Conservation (phyloP, 2,888 invertebrate genomes). For the Monoplex corrugatus region DNA sequence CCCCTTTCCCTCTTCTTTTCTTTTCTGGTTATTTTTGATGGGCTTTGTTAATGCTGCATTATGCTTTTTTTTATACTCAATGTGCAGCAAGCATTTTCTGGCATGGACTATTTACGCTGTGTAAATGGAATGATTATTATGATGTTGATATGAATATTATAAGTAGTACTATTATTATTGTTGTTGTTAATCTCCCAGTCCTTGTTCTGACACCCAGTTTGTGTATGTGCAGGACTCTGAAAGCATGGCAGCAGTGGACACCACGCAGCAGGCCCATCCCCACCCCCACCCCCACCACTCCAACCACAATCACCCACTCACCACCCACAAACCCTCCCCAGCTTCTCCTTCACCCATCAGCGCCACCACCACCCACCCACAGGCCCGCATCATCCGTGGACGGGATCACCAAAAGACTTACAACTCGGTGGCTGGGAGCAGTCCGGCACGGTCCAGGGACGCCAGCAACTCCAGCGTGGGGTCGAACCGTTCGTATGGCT, state of each 20-base stretch:
- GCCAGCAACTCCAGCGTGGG: conserved; percentile 74
- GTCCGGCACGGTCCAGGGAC: conserved; percentile 67
- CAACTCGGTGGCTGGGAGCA: conserved; percentile 18
- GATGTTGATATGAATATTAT: too few species aligned
- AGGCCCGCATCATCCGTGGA: conserved; percentile 11
- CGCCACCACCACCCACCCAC: not conserved
- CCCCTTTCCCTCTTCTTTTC: too few species aligned
- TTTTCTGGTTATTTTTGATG: too few species aligned
- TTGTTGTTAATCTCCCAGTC: too few species aligned
- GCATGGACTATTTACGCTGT: too few species aligned
- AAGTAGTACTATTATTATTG: too few species aligned
- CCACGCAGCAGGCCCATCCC: not conserved
- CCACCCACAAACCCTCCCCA: conserved; percentile 35
- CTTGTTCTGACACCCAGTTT: too few species aligned
- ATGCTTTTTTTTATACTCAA: too few species aligned
- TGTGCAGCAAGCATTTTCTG: too few species aligned
- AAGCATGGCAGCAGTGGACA: conserved; percentile 30
- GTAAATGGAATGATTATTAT: too few species aligned
- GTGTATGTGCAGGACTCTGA: conserved; percentile 37
- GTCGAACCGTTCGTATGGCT: conserved; percentile 66
- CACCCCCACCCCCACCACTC: not conserved
- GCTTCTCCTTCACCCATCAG: not conserved
- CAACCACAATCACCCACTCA: conserved; percentile 33
- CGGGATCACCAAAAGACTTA: conserved; percentile 50
- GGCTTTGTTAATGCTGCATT: too few species aligned